Percentiles rank a stretch among this genome's conserved stretches.
Conservation (phyloP, 2,113 vertebrate genomes). For the Phyllostomus hastatus region DNA sequence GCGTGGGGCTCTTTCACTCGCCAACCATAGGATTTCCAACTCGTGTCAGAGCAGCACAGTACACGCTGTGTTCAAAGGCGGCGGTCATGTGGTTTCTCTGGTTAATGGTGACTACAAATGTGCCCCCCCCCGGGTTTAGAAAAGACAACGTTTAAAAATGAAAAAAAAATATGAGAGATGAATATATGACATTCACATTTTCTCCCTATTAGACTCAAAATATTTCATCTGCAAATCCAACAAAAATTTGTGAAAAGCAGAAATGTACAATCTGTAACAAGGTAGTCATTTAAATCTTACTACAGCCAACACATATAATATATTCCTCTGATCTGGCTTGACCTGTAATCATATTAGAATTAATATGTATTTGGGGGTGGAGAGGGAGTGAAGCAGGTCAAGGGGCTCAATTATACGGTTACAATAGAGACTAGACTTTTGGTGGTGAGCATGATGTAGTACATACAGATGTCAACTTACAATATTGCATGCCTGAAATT, state of each 20-base stretch:
- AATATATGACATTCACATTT: background rate
- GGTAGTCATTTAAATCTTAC: background rate
- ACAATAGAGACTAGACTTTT: background rate
- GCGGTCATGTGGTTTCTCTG: accelerated
- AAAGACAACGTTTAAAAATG: background rate
- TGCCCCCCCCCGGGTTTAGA: background rate
- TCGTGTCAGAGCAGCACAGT: background rate
- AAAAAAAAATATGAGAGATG: background rate
- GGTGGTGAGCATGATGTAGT: background rate
- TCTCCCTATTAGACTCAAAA: background rate
- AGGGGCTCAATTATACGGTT: background rate
- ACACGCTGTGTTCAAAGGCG: background rate
- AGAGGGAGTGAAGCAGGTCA: background rate
- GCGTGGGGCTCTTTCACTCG: background rate
- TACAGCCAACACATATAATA: background rate
- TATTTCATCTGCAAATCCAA: background rate
- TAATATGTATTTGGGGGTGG: background rate
- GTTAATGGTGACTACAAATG: background rate
- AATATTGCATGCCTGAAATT: background rate
- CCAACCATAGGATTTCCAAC: background rate
- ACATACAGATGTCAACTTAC: background rate
- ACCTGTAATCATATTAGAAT: background rate
- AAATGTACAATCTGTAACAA: background rate
- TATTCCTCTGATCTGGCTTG: background rate
- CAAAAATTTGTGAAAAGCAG: background rate